Evolutionary conservation across 1,140 invertebrate genomes (phyloP).

Genomic region (Caenorhabditis brenneri): DNA sequence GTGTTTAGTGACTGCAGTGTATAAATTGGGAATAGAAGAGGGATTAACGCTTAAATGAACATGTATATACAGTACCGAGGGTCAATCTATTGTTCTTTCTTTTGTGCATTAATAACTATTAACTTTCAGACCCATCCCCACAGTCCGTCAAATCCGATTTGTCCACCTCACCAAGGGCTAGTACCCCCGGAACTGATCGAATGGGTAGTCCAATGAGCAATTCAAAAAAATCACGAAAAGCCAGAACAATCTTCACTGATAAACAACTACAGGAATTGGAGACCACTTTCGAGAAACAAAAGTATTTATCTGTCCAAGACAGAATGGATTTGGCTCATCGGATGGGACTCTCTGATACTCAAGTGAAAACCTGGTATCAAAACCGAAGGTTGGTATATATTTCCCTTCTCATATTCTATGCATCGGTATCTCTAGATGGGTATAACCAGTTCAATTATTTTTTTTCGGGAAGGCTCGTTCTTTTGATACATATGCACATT

Average conservation of each 20-base stretch:
- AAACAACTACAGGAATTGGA: slow-evolving; percentile 89
- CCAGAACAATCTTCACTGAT: slow-evolving; percentile 96
- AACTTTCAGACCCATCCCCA: slow-evolving; percentile 1
- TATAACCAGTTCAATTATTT: neutral
- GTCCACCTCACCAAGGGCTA: neutral
- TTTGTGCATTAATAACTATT: slow-evolving; percentile 15
- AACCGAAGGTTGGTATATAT: slow-evolving; percentile 90
- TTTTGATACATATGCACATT: neutral
- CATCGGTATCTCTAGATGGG: neutral
- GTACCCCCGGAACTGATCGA: neutral
- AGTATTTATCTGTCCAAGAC: slow-evolving; percentile 97
- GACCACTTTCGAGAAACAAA: slow-evolving; percentile 95
- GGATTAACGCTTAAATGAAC: slow-evolving; percentile 25
- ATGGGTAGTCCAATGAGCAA: slow-evolving; percentile 5
- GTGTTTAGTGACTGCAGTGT: neutral
- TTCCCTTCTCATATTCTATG: no score
- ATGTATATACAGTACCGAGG: slow-evolving; percentile 7
- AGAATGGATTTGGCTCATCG: slow-evolving; percentile 96
- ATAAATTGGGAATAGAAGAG: neutral
- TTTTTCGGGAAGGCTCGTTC: neutral
- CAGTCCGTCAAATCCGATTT: slow-evolving; percentile 17
- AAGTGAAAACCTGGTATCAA: slow-evolving; percentile 99
- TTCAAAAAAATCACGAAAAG: slow-evolving; percentile 91
- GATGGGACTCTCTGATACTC: slow-evolving; percentile 92
- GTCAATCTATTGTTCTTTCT: slow-evolving; percentile 14